Conservation (phyloP, 2,888 invertebrate species). For the Ethmia dodecea region DNA sequence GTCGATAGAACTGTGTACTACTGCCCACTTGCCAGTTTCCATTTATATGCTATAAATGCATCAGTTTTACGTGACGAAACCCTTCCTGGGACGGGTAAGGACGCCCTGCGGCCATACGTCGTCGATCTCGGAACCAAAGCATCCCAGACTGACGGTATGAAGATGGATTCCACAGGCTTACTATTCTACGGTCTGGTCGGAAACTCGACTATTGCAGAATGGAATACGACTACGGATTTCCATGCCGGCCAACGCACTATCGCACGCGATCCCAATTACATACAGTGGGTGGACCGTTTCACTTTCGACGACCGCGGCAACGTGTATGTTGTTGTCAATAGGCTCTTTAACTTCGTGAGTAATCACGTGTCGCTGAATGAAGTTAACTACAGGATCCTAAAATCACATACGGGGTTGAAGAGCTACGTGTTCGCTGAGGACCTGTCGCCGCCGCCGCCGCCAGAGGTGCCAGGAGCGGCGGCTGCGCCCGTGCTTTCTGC, state of each 20-base stretch:
- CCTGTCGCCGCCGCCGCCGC: slow-evolving; percentile 26
- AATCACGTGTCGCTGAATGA: slow-evolving; percentile 76
- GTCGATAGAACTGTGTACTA: slow-evolving; percentile 80
- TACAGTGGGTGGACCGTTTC: slow-evolving; percentile 86
- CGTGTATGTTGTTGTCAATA: slow-evolving; percentile 82
- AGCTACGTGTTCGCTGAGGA: slow-evolving; percentile 80
- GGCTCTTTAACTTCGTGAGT: slow-evolving; percentile 81
- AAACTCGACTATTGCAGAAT: slow-evolving; percentile 82
- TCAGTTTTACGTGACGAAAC: slow-evolving; percentile 77
- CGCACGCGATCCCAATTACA: slow-evolving; percentile 80
- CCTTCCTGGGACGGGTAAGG: slow-evolving; percentile 43
- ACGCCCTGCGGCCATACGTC: slow-evolving; percentile 65
- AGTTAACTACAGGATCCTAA: slow-evolving; percentile 82
- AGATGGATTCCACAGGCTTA: slow-evolving; percentile 83
- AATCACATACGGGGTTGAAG: slow-evolving; percentile 77
- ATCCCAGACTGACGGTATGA: slow-evolving; percentile 86
- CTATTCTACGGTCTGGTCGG: slow-evolving; percentile 84
- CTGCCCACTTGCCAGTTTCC: slow-evolving; percentile 82
- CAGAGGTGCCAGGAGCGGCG: slow-evolving; percentile 33
- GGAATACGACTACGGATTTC: slow-evolving; percentile 80
- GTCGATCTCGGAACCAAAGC: slow-evolving; percentile 79
- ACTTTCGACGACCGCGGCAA: slow-evolving; percentile 81
- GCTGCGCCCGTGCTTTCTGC: slow-evolving; percentile 39
- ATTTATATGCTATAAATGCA: slow-evolving; percentile 81
- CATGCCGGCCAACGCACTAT: slow-evolving; percentile 80